Conservation (phyloP, 2,113 vertebrate genomes). For the Petroica traversi region DNA sequence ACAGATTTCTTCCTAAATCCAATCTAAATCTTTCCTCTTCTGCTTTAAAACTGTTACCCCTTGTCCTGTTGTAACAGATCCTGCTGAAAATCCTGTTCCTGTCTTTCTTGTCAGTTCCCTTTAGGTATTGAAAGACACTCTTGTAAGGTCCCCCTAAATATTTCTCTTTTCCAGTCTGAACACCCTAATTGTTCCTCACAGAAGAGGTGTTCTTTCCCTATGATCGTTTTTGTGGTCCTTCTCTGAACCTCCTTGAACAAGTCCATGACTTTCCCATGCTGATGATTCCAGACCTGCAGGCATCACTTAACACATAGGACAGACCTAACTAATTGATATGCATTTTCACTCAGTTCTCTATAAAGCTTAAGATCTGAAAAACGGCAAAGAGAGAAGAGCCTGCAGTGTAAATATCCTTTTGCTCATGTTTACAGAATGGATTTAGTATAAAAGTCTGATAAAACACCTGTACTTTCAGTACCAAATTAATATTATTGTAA, state of each 20-base stretch:
- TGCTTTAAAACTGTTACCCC: neutral
- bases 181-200: neutral
- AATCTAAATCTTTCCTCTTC: neutral
- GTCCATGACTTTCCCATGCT: neutral
- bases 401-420: neutral
- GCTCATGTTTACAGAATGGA: neutral
- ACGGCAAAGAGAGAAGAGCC: neutral
- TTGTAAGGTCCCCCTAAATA: neutral
- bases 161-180: neutral
- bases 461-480: neutral
- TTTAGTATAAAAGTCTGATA: neutral
- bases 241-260: neutral
- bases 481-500: neutral
- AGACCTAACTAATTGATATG: neutral
- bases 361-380: neutral
- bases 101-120: neutral
- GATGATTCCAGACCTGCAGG: neutral
- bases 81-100: rapidly evolving
- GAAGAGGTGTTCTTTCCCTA: no score
- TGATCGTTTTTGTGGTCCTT: neutral
- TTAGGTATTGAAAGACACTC: neutral
- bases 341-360: neutral
- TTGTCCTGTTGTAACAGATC: neutral
- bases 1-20: neutral
- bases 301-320: neutral